phyloP scores from a whole-genome alignment of 2,113 vertebrate species.

The Psettodes erumei region DNA sequence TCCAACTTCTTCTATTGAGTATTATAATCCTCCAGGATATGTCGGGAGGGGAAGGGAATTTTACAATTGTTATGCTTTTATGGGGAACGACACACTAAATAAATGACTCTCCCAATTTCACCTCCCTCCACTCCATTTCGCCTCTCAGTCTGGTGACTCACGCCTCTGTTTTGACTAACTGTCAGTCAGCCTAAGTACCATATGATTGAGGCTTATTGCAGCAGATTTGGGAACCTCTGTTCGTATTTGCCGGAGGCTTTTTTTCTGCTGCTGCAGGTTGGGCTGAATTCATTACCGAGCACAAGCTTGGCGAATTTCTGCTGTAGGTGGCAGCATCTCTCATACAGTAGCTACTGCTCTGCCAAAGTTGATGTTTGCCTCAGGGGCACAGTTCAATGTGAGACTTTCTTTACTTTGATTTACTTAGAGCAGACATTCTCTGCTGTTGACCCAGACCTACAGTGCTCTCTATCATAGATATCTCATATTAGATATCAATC shows the following conservation, averaged over 20 bases:
- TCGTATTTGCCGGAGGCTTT: conserved; percentile 71
- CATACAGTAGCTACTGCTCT: conserved; percentile 32
- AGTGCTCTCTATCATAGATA: conserved; percentile 23
- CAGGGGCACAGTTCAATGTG: conserved; percentile 52
- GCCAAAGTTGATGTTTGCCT: conserved; percentile 65
- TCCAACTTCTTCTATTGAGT: conserved; percentile 1
- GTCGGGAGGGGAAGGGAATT: conserved; percentile 33
- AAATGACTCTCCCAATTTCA: conserved; percentile 57
- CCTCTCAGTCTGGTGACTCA: conserved; percentile 58
- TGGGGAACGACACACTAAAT: conserved; percentile 57
- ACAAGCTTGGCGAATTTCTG: conserved; percentile 51
- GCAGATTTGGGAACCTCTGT: conserved; percentile 75
- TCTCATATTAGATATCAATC: conserved; percentile 41
- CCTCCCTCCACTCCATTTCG: conserved; percentile 54
- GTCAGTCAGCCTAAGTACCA: conserved; percentile 72
- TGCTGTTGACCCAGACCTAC: conserved; percentile 49
- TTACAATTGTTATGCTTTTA: conserved; percentile 47
- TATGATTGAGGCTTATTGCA: conserved; percentile 75
- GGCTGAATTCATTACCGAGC: conserved; percentile 72
- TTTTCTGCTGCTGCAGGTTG: conserved; percentile 56
- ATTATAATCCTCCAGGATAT: conserved; percentile 39
- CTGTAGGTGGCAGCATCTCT: conserved; percentile 78
- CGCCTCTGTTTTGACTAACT: conserved; percentile 68
- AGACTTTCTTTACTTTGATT: conserved; percentile 66
- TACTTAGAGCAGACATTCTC: conserved; percentile 42